Evolutionary conservation across 2,797 vertebrate genomes (phyloP).

Genomic region (Danio tinwini): DNA sequence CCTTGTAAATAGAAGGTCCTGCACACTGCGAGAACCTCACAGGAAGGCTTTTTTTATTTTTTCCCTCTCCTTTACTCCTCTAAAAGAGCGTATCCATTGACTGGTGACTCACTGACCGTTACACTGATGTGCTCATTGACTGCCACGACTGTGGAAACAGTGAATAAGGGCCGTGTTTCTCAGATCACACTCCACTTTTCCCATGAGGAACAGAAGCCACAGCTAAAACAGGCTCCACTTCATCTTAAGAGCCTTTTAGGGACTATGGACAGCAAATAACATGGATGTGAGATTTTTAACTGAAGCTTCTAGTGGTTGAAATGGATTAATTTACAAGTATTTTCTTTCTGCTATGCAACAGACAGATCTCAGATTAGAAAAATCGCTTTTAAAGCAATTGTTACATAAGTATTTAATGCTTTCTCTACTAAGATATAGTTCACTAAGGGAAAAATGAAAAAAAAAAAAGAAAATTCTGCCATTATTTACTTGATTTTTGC

Average conservation of each 20-base stretch:
- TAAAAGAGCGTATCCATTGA: slow-evolving; percentile 19
- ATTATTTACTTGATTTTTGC: no score
- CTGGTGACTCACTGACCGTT: slow-evolving; percentile 29
- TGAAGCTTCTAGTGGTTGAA: background rate
- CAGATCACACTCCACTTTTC: background rate
- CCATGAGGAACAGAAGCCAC: background rate
- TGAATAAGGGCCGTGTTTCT: slow-evolving; percentile 7
- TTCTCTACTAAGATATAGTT: no score
- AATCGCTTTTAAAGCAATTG: no score
- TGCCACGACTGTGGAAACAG: slow-evolving; percentile 18
- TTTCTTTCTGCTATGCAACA: no score
- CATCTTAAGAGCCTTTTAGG: slow-evolving; percentile 8
- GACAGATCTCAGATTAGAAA: no score
- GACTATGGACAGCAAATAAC: background rate
- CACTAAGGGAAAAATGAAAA: no score
- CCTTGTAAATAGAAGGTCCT: slow-evolving; percentile 31
- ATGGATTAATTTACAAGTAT: no score
- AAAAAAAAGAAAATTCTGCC: no score
- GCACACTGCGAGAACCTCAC: slow-evolving; percentile 6
- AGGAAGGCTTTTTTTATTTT: background rate
- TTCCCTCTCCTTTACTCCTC: background rate
- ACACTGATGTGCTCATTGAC: background rate
- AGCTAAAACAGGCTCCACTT: slow-evolving; percentile 11
- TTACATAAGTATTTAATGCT: no score
- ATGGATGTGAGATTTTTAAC: slow-evolving; percentile 9